Evolutionary conservation across 2,797 vertebrate species (phyloP), one percentile per base, ranked within the genome.

Genomic region (Rachycentron canadum): DNA sequence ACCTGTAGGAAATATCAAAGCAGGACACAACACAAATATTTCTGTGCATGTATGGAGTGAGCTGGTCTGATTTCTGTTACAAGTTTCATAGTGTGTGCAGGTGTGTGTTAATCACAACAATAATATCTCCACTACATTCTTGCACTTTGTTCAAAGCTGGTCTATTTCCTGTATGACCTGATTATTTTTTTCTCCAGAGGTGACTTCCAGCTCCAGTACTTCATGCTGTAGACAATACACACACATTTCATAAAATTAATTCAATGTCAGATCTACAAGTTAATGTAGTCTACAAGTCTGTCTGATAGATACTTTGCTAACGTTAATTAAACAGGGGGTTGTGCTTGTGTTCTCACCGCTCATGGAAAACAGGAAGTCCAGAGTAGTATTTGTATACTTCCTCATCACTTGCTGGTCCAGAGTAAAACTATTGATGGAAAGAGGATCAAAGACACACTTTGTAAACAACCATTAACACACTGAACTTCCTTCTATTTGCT

Each of bases 291-390:
- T 45, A 16, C 16, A 41, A 41, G 40, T 16, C 14, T 17, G 16
- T 36, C 13, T 0, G 26, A 5, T 26, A 11, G 40, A 36, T 23
- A 53, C 49, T 32, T 32, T 50, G 38, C 3, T 60, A 26, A 28
- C 41, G 25, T 8, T 60, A 41, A 41, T 19, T 57, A 32, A 11
- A 41, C 38, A 43, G 40, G 17, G 40, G 25, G 0, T 1, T 61
- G 40, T 62, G 40, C 0, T 0, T 14, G 59, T 45, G 17, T 30
- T 47, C 19, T 47, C 45, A n/a, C 45, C 45, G 7, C 45, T 47
- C 45, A n/a, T 34, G 50, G 19, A 30, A 23, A 67, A n/a, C 13
- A 56, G 36, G 50, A 55, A 67, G 19, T 67, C 64, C 50, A 10
- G 50, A 12, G 50, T 30, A 36, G 19, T 67, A 25, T n/a, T 26